A percentile compares a stretch with the other conserved stretches of the same genome.
These are phyloP conservation scores for Drosophila nebulosa DNA, from an alignment of 1,140 invertebrate genomes.

Conservation along the genomic window DNA sequence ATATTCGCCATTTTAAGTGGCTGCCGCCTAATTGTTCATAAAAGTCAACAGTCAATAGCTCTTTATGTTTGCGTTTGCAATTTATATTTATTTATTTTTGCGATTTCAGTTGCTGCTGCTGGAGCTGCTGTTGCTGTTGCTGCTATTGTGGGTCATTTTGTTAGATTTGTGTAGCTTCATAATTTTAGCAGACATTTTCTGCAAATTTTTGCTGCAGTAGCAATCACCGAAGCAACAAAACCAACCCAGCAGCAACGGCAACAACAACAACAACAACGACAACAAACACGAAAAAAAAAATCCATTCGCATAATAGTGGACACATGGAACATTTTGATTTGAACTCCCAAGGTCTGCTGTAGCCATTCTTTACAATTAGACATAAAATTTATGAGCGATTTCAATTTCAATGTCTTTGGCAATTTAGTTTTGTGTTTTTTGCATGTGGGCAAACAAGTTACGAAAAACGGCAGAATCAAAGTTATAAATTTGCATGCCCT, in stretches of 20 bases:
- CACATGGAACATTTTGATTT: conserved; percentile 55
- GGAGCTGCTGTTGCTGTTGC: not conserved
- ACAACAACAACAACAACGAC: not conserved
- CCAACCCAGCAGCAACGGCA: not conserved
- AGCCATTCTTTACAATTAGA: conserved; percentile 74
- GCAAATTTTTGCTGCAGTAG: conserved; percentile 8
- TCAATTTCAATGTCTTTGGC: conserved; percentile 56
- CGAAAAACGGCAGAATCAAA: conserved; percentile 38
- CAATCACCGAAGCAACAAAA: not conserved
- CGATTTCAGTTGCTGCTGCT: conserved; percentile 34
- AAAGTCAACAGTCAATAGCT: conserved; percentile 79
- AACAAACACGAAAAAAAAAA: no score
- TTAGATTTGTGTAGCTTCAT: conserved; percentile 69
- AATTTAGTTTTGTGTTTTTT: conserved; percentile 3
- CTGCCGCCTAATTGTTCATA: conserved; percentile 78
- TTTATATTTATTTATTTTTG: conserved; percentile 76
- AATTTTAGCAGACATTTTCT: conserved; percentile 64
- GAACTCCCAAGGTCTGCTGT: conserved; percentile 64
- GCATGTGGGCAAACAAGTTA: conserved; percentile 60
- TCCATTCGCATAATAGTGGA: conserved; percentile 51
- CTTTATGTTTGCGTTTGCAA: conserved; percentile 77
- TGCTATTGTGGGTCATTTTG: conserved; percentile 11
- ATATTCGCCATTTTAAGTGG: conserved; percentile 71
- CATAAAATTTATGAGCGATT: conserved; percentile 77
- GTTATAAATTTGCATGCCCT: conserved; percentile 26